Conservation (phyloP, 23 tunicate genomes). For the Diplosoma virens region DNA sequence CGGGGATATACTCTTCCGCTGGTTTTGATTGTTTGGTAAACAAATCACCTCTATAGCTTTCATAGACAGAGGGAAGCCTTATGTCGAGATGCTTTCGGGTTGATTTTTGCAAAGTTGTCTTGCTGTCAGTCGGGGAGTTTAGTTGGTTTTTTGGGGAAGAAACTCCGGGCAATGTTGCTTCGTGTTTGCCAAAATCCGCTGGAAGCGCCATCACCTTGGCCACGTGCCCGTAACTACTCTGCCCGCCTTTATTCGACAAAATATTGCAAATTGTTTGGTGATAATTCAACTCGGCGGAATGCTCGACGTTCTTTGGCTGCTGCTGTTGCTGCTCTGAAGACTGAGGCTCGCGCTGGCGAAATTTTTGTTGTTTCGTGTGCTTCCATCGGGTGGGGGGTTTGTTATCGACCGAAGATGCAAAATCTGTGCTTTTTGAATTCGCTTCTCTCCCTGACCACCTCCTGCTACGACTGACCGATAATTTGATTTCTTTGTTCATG, state of each 20-base stretch:
- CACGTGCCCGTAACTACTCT: constrained; percentile 34
- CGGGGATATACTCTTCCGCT: too few relatives aligned
- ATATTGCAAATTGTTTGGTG: constrained; percentile 26
- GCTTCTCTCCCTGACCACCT: constrained; percentile 32
- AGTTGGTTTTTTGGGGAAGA: neutral
- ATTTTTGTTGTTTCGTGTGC: too few relatives aligned
- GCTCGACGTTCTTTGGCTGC: too few relatives aligned
- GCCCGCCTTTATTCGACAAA: neutral
- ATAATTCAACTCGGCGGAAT: neutral
- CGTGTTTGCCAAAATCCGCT: neutral
- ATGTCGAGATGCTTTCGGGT: neutral
- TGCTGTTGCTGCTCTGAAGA: neutral
- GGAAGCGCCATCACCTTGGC: neutral
- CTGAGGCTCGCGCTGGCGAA: too few relatives aligned
- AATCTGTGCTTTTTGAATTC: too few relatives aligned
- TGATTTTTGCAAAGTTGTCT: neutral
- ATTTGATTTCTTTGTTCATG: constrained; percentile 21
- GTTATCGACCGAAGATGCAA: too few relatives aligned
- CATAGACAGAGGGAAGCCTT: neutral
- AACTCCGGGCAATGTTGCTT: neutral
- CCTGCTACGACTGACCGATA: constrained; percentile 39
- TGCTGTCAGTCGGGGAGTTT: too few relatives aligned
- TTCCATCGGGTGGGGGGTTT: too few relatives aligned
- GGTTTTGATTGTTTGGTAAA: too few relatives aligned
- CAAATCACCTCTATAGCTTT: too few relatives aligned